Evolutionary conservation across 1,140 invertebrate species (phyloP).

Genomic region (Chrysopa pallens): DNA sequence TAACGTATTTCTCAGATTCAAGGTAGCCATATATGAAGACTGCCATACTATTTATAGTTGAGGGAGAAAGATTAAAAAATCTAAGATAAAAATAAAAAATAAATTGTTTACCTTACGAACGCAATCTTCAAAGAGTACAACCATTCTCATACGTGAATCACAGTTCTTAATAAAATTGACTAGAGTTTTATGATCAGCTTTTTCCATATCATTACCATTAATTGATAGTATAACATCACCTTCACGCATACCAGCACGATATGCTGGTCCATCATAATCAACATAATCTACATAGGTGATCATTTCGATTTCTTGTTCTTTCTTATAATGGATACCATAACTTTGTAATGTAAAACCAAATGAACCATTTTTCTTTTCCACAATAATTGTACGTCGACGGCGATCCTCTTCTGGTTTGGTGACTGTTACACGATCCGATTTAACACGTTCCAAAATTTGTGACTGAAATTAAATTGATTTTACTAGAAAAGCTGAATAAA

Average conservation of each 20-base stretch:
- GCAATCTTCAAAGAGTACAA: conserved; percentile 88
- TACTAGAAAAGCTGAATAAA: no score
- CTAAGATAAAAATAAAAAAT: no score
- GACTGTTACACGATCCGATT: conserved; percentile 54
- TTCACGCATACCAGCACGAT: conserved; percentile 77
- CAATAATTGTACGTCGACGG: conserved; percentile 70
- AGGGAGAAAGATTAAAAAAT: no score
- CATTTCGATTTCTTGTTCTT: conserved; percentile 77
- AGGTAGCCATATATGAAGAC: no score
- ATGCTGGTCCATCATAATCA: conserved; percentile 79
- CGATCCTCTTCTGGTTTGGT: conserved; percentile 69
- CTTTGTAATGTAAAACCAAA: conserved; percentile 90
- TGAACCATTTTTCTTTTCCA: conserved; percentile 78
- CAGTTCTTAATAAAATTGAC: conserved; percentile 83
- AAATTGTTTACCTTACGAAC: conserved; percentile 71
- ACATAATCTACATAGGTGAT: conserved; percentile 93
- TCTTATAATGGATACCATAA: conserved; percentile 88
- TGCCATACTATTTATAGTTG: no score
- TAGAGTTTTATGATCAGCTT: conserved; percentile 74
- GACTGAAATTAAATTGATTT: conserved; percentile 16
- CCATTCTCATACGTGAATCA: conserved; percentile 79
- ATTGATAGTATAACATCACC: conserved; percentile 90
- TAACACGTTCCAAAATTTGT: conserved; percentile 60
- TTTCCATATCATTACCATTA: conserved; percentile 83
- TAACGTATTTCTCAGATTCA: no score